Evolutionary conservation across 2,797 vertebrate genomes (phyloP), one percentile per base, ranked within the genome.

Genomic region (Eurystomus glaucurus): DNA sequence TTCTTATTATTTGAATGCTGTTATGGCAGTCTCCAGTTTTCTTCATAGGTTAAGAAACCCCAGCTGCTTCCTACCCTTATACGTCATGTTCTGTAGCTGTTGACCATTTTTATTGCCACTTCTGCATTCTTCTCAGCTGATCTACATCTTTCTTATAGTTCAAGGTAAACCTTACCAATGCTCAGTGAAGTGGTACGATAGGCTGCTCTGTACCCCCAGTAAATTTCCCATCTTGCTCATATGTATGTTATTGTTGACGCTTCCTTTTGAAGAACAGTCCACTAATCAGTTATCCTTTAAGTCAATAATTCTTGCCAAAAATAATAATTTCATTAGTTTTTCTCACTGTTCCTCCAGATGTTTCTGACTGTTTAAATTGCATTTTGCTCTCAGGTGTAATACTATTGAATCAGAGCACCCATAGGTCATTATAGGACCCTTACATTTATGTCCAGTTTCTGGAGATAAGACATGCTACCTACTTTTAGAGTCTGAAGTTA

Each of bases 211-310:
- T 39, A n/a, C 21, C 1, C 14, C 5, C 13, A 26, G 3, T 26
- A 4, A 26, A 31, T 35, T 79, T 75, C 13, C 19, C 10, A 17
- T 51, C 93, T 92, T 79, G 8, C 19, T 76, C 3, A 1, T 18
- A 5, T 7, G 1, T 37, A 4, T 35, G 2, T 18, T 85, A 16
- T 48, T 55, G 12, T 29, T 14, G 5, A 35, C 16, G 68, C 0
- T 2, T 84, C 25, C 35, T 79, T 60, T 64, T 51, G 41, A 79
- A 76, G 33, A 33, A n/a, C 25, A 60, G 17, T 31, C 18, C 5
- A 4, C 33, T 87, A 55, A 64, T 45, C 28, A 65, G 15, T 65
- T 68, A 31, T n/a, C 19, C 19, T 60, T 61, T 48, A 55, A 69
- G 37, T 69, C 33, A 61, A 1, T 45, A 82, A 72, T 69, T 85